A percentile compares a stretch with the other conserved stretches of the same genome.
Evolutionary conservation across 2,113 vertebrate genomes (phyloP).

Genomic region (Oncorhynchus tshawytscha): DNA sequence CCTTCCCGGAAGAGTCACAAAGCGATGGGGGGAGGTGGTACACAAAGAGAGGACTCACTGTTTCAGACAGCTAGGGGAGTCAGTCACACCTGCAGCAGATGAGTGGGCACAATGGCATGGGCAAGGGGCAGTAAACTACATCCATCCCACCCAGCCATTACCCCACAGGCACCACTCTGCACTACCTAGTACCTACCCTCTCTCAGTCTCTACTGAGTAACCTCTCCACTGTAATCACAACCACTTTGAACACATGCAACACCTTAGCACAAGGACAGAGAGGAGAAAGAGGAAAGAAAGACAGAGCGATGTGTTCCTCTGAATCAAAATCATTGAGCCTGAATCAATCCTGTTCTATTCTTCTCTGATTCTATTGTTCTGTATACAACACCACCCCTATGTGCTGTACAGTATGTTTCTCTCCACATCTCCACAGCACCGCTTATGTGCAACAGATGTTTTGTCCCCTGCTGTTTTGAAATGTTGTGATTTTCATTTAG

Average conservation of each 20-base stretch:
- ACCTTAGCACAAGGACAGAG: constrained; percentile 52
- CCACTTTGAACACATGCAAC: constrained; percentile 47
- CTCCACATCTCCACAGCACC: constrained; percentile 20
- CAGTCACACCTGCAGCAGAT: constrained; percentile 64
- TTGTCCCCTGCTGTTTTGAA: constrained; percentile 65
- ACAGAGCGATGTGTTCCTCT: background rate
- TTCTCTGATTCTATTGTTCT: constrained; percentile 10
- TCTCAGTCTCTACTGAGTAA: background rate
- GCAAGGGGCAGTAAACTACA: constrained; percentile 36
- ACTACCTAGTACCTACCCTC: background rate
- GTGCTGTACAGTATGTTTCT: background rate
- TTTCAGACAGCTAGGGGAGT: constrained; percentile 50
- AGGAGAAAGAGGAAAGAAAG: background rate
- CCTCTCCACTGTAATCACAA: background rate
- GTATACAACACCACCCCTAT: constrained; percentile 12
- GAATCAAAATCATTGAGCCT: background rate
- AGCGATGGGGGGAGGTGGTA: constrained; percentile 58
- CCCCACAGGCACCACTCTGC: constrained; percentile 30
- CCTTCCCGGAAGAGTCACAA: constrained; percentile 64
- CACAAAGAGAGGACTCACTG: constrained; percentile 60
- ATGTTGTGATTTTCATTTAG: constrained; percentile 86
- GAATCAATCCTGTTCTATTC: background rate
- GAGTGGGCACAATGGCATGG: constrained; percentile 37
- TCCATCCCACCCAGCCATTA: constrained; percentile 18
- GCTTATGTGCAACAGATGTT: constrained; percentile 83